Evolutionary conservation across 2,797 vertebrate species (phyloP).

Genomic region (Acipenser transmontanus): DNA sequence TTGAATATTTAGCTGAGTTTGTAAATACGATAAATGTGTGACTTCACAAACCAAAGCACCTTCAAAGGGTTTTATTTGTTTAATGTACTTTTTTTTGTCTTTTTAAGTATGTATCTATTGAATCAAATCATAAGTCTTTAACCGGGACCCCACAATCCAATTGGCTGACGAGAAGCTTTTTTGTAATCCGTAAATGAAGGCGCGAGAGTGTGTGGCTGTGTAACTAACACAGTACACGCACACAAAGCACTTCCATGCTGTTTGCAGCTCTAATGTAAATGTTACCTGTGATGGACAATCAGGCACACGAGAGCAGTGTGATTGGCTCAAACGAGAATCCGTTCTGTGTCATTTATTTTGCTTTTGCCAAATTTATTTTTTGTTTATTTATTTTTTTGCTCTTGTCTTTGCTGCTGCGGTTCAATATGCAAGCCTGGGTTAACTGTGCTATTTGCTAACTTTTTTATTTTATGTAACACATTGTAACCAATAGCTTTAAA

Average conservation of each 20-base stretch:
- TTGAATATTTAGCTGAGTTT: background rate
- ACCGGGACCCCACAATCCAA: conserved; percentile 57
- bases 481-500: conserved; percentile 72
- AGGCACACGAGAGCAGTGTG: conserved; percentile 57
- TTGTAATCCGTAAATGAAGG: conserved; percentile 12
- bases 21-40: conserved; percentile 40
- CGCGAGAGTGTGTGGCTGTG: conserved; percentile 21
- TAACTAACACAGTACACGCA: conserved; percentile 43
- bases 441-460: conserved; percentile 48
- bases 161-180: background rate
- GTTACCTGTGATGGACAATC: conserved; percentile 75
- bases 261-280: conserved; percentile 50
- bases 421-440: conserved; percentile 63
- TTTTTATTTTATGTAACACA: conserved; percentile 50
- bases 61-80: conserved; percentile 51
- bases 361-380: conserved; percentile 58
- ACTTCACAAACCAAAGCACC: conserved; percentile 71
- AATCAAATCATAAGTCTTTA: conserved; percentile 39
- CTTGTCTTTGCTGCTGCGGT: conserved; percentile 26
- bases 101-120: conserved; percentile 30
- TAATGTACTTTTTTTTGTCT: conserved; percentile 32
- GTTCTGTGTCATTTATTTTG: conserved; percentile 67
- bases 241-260: conserved; percentile 58
- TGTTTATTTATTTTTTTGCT: conserved; percentile 32
- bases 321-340: conserved; percentile 52